Base-by-base conservation (phyloP, 2,888 invertebrate species). In the Monopis laevigella region DNA sequence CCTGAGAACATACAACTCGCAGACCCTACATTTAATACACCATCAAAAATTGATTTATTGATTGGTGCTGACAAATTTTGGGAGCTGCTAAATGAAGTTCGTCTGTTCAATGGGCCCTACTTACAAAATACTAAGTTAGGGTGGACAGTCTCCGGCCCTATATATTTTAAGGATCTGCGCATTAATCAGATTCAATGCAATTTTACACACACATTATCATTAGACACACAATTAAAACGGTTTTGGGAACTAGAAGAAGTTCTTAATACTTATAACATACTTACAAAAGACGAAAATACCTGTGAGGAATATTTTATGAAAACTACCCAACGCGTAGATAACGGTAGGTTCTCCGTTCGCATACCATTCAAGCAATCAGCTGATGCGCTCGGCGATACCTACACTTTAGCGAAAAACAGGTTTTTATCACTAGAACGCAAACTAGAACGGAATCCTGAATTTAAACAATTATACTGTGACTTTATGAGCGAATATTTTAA, bases 221-320 rank as follows among this genome's bases (percentile, higher is more conserved):
- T 43, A 21, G 42, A 47, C 17, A 30, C 11, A 14, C 40, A 45
- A 27, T 30, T 47, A 13, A 39, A 24, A 38, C 30, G 40, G 28
- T 50, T 50, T 40, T 50, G 47, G 47, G 47, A 48, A 19, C 21
- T 47, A 1, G 48, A 50, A 17, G 48, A 50, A 34, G 24, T 45
- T 21, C 34, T 39, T 21, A 42, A 12, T 10, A 11, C 10, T n/a
- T 11, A 14, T 8, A 11, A 14, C 13, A 13, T 27, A 13, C 21
- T 19, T 10, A 27, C 39, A n/a, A 11, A 41, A 13, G 36, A 40
- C 3, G 46, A 48, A 32, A n/a, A 19, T 34, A 10, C 35, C 19
- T 51, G 49, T 28, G 51, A 51, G 41, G 29, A 44, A 1, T 14
- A 44, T 10, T 51, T 48, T 29, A 32, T 12, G 1, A 16, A 43